Percentiles rank a stretch among this genome's conserved stretches.
Evolutionary conservation across 2,797 vertebrate species (phyloP).

Genomic region (Fringilla coelebs): DNA sequence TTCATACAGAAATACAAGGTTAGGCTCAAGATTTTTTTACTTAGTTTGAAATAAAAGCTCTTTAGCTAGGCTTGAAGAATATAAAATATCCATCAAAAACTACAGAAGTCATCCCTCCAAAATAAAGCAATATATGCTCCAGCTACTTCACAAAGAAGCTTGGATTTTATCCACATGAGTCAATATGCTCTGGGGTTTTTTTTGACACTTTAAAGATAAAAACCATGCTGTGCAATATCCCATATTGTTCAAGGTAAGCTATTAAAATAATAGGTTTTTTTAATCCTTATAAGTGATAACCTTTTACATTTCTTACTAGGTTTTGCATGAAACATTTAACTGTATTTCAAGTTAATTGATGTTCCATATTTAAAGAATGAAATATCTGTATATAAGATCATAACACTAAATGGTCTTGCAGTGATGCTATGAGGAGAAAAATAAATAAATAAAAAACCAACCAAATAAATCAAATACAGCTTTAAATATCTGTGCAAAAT

Average conservation of each 20-base stretch:
- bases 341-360: neutral
- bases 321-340: neutral
- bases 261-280: neutral
- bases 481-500: neutral
- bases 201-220: neutral
- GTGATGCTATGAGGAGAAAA: neutral
- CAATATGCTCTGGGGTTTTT: neutral
- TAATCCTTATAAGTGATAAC: neutral
- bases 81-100: neutral
- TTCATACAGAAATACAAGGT: neutral
- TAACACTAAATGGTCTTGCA: neutral
- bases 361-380: neutral
- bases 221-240: neutral
- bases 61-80: neutral
- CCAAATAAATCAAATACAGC: neutral
- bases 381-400: neutral
- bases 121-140: neutral
- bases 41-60: neutral
- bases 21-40: neutral
- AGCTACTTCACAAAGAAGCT: neutral
- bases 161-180: neutral
- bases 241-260: neutral
- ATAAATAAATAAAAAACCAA: neutral
- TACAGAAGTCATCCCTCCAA: neutral
- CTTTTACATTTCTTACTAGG: neutral